These are phyloP conservation scores for Gymnorhina tibicen DNA, from an alignment of 2,113 vertebrate genomes.

Conservation along the genomic window DNA sequence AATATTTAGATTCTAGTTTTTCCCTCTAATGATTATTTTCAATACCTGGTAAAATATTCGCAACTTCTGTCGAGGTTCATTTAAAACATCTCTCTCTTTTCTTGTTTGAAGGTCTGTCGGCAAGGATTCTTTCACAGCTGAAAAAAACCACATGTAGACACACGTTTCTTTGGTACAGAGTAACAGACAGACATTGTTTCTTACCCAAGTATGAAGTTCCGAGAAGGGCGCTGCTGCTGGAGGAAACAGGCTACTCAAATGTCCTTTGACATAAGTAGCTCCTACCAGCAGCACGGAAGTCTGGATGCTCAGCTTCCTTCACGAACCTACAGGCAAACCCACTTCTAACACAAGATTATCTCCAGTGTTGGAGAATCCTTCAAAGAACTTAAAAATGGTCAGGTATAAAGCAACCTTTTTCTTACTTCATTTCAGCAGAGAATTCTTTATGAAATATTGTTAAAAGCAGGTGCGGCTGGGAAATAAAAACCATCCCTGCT, in stretches of 20 bases:
- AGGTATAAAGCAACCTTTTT: neutral
- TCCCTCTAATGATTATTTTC: neutral
- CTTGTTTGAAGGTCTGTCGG: constrained; percentile 88
- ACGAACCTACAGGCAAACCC: neutral
- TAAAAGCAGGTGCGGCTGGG: neutral
- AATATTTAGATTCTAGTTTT: neutral
- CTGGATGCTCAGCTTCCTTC: neutral
- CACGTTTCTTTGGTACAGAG: neutral
- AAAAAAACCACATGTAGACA: neutral
- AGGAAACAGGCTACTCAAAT: neutral
- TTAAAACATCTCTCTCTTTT: constrained; percentile 86
- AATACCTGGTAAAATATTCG: constrained; percentile 98
- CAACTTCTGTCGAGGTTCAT: constrained; percentile 92
- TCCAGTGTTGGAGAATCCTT: neutral
- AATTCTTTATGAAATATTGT: neutral
- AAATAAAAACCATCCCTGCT: neutral
- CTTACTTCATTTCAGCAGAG: neutral
- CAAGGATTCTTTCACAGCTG: constrained; percentile 93
- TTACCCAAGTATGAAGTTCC: neutral
- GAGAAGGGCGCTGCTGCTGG: neutral
- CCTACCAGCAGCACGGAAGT: neutral
- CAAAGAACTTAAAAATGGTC: neutral
- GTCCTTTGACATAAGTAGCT: neutral
- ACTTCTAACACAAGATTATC: neutral
- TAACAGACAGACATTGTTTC: neutral